phyloP scores from a whole-genome alignment of 2,797 vertebrate genomes.

The Coluber constrictor region DNA sequence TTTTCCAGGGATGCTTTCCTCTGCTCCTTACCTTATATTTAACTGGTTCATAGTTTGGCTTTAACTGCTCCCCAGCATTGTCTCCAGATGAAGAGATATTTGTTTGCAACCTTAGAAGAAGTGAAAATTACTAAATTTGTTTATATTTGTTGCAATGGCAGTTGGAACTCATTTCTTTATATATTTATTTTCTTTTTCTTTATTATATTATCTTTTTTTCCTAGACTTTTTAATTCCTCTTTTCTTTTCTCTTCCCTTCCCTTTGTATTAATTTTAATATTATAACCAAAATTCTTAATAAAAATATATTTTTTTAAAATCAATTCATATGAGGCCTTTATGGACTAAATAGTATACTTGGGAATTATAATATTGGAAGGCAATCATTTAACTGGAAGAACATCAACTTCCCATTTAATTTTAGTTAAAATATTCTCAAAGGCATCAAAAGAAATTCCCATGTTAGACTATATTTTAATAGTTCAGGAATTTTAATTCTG shows the following conservation, averaged over 20 bases:
- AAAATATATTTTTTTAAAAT: not conserved
- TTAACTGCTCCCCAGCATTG: no score
- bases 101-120: not conserved
- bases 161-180: not conserved
- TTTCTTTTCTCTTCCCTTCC: not conserved
- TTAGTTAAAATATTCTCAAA: not conserved
- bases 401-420: not conserved
- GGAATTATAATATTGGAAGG: not conserved
- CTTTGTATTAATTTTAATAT: not conserved
- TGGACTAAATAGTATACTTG: not conserved
- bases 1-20: no score
- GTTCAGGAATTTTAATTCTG: not conserved
- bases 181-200: not conserved
- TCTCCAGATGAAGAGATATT: no score
- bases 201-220: not conserved
- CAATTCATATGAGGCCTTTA: not conserved
- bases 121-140: not conserved
- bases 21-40: no score
- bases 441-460: not conserved
- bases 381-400: not conserved
- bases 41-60: no score
- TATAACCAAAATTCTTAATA: not conserved
- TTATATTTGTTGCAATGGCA: not conserved
- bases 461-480: not conserved
- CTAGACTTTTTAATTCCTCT: not conserved